Evolutionary conservation across 1,140 invertebrate species (phyloP).

Genomic region (Aphidius gifuensis): DNA sequence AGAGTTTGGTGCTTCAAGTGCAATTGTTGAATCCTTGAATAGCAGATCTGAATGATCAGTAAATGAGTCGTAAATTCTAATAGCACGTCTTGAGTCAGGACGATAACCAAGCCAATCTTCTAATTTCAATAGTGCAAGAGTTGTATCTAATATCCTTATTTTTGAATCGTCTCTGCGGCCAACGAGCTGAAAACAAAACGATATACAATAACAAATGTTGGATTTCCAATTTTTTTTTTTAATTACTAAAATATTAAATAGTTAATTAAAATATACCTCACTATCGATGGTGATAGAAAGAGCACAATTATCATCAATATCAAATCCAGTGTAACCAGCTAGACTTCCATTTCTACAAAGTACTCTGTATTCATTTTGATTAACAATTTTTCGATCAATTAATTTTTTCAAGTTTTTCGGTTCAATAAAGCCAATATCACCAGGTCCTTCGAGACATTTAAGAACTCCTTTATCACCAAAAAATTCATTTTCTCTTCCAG

Average conservation of each 20-base stretch:
- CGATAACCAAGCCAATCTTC: constrained; percentile 55
- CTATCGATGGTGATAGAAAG: constrained; percentile 60
- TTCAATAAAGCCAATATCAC: constrained; percentile 63
- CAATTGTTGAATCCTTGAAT: constrained; percentile 59
- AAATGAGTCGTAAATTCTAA: constrained; percentile 54
- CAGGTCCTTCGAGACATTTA: constrained; percentile 55
- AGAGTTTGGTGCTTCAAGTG: constrained; percentile 47
- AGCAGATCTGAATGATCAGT: constrained; percentile 54
- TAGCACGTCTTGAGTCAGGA: constrained; percentile 29
- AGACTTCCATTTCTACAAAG: constrained; percentile 61
- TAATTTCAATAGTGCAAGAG: constrained; percentile 53
- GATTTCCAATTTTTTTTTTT: neutral
- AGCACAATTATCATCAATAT: constrained; percentile 57
- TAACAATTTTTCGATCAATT: constrained; percentile 15
- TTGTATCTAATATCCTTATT: constrained; percentile 44
- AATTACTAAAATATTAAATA: too few species aligned
- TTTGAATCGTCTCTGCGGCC: constrained; percentile 36
- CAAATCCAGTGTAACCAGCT: constrained; percentile 50
- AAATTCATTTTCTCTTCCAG: constrained; percentile 56
- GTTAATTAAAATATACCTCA: constrained; percentile 47
- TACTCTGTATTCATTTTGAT: constrained; percentile 47
- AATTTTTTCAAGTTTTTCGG: constrained; percentile 46
- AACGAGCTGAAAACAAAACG: constrained; percentile 43
- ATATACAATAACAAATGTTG: constrained; percentile 19
- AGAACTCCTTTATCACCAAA: constrained; percentile 66